A percentile compares a stretch with the other conserved stretches of the same genome.
phyloP scores from a whole-genome alignment of 2,797 vertebrate species.

The Melopsittacus undulatus region DNA sequence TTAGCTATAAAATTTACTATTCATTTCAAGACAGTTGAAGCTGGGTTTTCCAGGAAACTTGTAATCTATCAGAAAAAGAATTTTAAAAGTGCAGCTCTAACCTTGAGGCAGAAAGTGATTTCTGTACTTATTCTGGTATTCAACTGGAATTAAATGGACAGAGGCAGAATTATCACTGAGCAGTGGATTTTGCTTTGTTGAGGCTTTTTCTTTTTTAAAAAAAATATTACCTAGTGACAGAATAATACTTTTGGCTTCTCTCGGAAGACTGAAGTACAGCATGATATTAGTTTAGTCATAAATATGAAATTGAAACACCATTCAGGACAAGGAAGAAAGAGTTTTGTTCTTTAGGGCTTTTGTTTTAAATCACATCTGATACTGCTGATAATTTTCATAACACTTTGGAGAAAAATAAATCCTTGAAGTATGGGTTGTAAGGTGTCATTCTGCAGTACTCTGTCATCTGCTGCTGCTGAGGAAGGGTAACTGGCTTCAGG shows the following conservation, averaged over 20 bases:
- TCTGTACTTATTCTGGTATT: not conserved
- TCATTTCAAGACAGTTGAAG: not conserved
- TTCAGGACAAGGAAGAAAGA: not conserved
- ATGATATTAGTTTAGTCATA: not conserved
- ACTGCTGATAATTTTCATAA: not conserved
- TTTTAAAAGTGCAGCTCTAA: not conserved
- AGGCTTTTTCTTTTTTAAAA: not conserved
- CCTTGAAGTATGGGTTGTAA: not conserved
- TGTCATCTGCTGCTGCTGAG: not conserved
- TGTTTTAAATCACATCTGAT: not conserved
- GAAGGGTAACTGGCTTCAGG: not conserved
- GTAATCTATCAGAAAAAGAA: not conserved
- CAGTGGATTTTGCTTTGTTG: not conserved
- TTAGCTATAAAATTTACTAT: not conserved
- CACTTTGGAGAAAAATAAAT: not conserved
- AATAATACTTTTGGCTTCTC: not conserved
- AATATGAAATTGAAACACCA: not conserved
- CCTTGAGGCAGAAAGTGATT: not conserved
- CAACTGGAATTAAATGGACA: not conserved
- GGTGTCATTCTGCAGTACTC: not conserved
- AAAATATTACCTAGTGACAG: not conserved
- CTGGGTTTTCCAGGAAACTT: slow-evolving; percentile 8
- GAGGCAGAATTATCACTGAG: not conserved
- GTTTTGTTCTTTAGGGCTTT: not conserved
- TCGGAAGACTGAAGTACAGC: not conserved